phyloP scores from a whole-genome alignment of 2,797 vertebrate species.

The Babyrousa celebensis region DNA sequence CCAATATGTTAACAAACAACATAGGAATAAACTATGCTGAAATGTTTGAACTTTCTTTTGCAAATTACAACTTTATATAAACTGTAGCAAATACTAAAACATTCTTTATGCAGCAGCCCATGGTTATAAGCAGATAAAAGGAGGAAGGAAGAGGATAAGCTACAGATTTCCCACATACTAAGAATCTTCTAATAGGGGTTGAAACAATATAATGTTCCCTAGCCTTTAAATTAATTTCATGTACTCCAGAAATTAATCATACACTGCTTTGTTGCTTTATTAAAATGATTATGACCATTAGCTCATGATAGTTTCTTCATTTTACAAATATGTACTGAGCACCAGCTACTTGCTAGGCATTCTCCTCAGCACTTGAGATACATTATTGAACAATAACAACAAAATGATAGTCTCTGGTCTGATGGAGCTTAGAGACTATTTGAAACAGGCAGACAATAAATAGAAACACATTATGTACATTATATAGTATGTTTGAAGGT shows the following conservation, averaged over 20 bases:
- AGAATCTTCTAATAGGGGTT: not conserved
- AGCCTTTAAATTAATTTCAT: not conserved
- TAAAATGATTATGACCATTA: constrained; percentile 9
- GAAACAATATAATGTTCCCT: not conserved
- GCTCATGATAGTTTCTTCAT: not conserved
- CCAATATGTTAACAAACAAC: not conserved
- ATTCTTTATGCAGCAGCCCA: not conserved
- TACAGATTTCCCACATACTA: not conserved
- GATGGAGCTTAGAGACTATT: not conserved
- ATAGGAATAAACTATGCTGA: not conserved
- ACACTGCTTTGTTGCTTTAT: not conserved
- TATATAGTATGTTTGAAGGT: not conserved
- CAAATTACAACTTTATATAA: constrained; percentile 25
- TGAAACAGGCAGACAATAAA: not conserved
- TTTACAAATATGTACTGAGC: not conserved
- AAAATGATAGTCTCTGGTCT: not conserved
- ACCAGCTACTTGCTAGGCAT: not conserved
- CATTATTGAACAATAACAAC: not conserved
- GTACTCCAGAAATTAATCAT: constrained; percentile 59
- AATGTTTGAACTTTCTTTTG: not conserved
- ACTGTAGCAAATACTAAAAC: not conserved
- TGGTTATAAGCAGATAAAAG: not conserved
- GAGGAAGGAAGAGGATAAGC: not conserved
- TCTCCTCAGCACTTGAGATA: not conserved
- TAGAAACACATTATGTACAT: not conserved